Conservation (phyloP, 2,113 vertebrate species). For the Antennarius striatus region DNA sequence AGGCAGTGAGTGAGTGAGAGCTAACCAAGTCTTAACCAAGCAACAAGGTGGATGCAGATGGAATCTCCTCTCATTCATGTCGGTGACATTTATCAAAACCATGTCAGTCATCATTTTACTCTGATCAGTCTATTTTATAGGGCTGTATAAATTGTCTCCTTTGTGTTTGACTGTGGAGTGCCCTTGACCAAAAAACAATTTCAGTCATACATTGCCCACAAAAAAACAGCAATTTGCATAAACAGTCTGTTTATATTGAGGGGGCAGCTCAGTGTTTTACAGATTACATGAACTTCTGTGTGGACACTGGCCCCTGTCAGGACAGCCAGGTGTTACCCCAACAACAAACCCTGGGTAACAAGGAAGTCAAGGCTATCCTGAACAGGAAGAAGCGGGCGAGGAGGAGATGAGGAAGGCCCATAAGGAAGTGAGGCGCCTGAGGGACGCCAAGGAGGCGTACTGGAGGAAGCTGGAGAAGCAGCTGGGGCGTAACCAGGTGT, state of each 20-base stretch:
- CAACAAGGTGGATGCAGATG: conserved; percentile 48
- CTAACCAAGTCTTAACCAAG: conserved; percentile 15
- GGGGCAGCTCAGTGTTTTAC: no score
- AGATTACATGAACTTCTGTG: no score
- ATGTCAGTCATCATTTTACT: conserved; percentile 24
- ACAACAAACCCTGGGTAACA: no score
- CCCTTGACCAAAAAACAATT: conserved; percentile 56
- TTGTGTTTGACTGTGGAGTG: conserved; percentile 54
- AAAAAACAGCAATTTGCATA: conserved; percentile 65
- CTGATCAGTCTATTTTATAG: conserved; percentile 30
- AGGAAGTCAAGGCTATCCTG: no score
- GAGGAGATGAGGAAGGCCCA: no score
- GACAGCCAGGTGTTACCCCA: no score
- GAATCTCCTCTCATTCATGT: conserved; percentile 50
- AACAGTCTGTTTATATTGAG: conserved; percentile 57
- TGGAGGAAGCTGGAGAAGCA: no score
- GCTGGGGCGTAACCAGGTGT: no score
- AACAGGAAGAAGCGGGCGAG: no score
- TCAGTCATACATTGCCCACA: conserved; percentile 62
- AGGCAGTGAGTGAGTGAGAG: conserved; percentile 42
- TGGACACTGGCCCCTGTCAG: no score
- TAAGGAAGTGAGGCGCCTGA: no score
- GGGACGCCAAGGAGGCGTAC: no score
- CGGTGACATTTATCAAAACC: conserved; percentile 34
- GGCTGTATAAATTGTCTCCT: conserved; percentile 44